These are phyloP conservation scores for Trematomus loennbergii DNA, from an alignment of 2,113 vertebrate species.

Conservation along the genomic window DNA sequence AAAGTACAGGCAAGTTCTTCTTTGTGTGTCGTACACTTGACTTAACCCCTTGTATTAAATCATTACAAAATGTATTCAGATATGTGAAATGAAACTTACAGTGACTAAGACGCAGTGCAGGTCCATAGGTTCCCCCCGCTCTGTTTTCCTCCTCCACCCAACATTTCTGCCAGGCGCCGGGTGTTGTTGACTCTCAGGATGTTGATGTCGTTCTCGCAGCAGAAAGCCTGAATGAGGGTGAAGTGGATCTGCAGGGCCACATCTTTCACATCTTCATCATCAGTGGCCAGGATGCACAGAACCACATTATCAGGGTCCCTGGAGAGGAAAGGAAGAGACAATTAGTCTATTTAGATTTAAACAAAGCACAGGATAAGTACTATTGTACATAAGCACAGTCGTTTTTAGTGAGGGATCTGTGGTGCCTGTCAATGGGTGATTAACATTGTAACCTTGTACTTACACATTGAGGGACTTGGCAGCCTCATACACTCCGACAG, in stretches of 20 bases:
- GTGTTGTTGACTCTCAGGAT: conserved; percentile 96
- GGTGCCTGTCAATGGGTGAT: not conserved
- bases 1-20: conserved; percentile 52
- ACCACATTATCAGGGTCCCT: conserved; percentile 97
- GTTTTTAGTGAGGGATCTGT: not conserved
- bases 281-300: conserved; percentile 94
- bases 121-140: conserved; percentile 89
- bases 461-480: conserved; percentile 97
- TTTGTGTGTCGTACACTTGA: not conserved
- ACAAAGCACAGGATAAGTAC: not conserved
- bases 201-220: conserved; percentile 98
- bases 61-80: not conserved
- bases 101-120: conserved; percentile 96
- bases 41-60: not conserved
- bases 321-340: conserved; percentile 17
- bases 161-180: conserved; percentile 90
- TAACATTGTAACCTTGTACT: conserved; percentile 74
- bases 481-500: conserved; percentile 95
- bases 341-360: not conserved
- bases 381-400: too few relatives aligned
- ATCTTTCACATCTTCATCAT: conserved; percentile 92
- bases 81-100: conserved; percentile 80
- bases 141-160: conserved; percentile 81
- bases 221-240: conserved; percentile 96
- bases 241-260: conserved; percentile 98